Evolutionary conservation across 2,797 vertebrate species (phyloP), one percentile per base, ranked within the genome.

Genomic region (Hemitrygon akajei): DNA sequence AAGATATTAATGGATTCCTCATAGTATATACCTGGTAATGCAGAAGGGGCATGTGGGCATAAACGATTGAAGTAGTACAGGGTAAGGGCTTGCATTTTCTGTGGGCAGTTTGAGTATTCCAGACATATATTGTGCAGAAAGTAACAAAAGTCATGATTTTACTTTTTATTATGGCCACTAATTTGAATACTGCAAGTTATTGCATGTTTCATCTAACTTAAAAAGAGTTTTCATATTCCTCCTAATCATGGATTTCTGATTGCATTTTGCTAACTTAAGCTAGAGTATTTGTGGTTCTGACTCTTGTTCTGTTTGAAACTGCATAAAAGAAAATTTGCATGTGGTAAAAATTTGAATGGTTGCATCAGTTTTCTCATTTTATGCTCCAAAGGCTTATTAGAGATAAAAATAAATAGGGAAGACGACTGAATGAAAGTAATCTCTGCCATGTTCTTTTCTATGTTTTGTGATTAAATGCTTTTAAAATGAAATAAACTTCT

Each of bases 231-330:
- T 34, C 30, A 20, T 14, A n/a, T 30, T n/a, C 58, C 84, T 87
- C 30, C 47, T 47, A 47, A 16, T 87, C n/a, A 66, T 87, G 60
- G 58, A n/a, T 30, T 18, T 87, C 97, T 96, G 98, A 86, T 80
- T 80, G 37, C 77, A 34, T 34, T 34, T 37, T 79, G 34, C 11
- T 71, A 71, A 16, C 20, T 71, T 71, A 25, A 20, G 3, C 7
- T 75, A 20, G 7, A 25, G 22, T 75, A 14, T 20, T 34, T 79
- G 80, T 56, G 27, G 27, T 58, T 86, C 12, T 60, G 82, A 86
- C 27, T 86, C 56, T 82, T 82, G 56, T 58, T 25, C 2, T 27
- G 11, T 27, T 25, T 84, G 56, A 58, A 30, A 60, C 82, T 69
- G 60, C 7, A 10, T 6, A 89, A 37, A 9, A n/a, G n/a, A 89